These are phyloP conservation scores for Papio anubis DNA, from an alignment of 2,113 vertebrate species.

Conservation along the genomic window DNA sequence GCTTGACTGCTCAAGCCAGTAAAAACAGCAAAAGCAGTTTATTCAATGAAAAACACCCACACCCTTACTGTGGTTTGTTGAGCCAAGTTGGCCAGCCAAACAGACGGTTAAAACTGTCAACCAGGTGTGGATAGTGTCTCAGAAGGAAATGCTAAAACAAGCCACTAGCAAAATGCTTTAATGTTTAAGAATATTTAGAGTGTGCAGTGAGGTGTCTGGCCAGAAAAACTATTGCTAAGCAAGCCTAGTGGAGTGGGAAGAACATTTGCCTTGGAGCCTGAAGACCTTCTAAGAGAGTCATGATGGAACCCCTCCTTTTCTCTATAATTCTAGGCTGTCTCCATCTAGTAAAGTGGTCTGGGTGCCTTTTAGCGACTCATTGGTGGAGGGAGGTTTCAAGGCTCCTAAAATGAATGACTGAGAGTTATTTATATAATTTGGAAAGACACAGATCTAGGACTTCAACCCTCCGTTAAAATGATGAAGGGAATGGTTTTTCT, in stretches of 20 bases:
- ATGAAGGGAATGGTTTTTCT: not conserved
- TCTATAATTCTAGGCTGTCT: not conserved
- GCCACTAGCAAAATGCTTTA: not conserved
- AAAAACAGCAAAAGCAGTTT: constrained; percentile 67
- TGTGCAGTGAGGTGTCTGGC: not conserved
- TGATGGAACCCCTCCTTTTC: not conserved
- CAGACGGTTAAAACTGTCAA: constrained; percentile 55
- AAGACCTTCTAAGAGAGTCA: not conserved
- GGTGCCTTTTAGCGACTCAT: not conserved
- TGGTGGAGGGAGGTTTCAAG: not conserved
- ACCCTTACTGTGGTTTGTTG: not conserved
- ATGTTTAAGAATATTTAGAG: not conserved
- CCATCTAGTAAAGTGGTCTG: not conserved
- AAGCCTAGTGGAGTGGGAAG: not conserved
- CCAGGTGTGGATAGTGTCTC: constrained; percentile 55
- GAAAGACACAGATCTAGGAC: not conserved
- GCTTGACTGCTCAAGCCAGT: constrained; percentile 73
- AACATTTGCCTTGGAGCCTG: not conserved
- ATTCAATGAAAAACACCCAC: constrained; percentile 53
- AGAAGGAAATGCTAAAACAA: not conserved
- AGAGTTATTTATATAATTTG: not conserved
- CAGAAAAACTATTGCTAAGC: not conserved
- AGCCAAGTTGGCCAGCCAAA: constrained; percentile 16
- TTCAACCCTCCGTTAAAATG: not conserved
- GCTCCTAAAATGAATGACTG: not conserved